phyloP scores from a whole-genome alignment of 2,888 invertebrate species.

The Dryocosmus kuriphilus region DNA sequence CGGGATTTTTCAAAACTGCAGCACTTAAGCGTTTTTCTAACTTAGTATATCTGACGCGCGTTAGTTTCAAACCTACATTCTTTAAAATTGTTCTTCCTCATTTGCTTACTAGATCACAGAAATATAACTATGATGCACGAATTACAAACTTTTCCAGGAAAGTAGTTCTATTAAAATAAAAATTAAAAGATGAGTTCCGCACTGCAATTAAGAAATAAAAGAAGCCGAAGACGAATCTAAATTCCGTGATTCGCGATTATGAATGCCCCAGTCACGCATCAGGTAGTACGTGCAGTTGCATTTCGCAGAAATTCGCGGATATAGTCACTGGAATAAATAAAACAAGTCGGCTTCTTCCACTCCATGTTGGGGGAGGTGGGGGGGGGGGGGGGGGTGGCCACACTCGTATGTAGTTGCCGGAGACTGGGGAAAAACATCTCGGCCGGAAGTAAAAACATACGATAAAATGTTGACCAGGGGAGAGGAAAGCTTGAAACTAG shows the following conservation, averaged over 20 bases:
- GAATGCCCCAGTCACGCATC: slow-evolving; percentile 20
- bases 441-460: not conserved
- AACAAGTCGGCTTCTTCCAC: not conserved
- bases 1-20: too few species aligned
- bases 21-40: too few species aligned
- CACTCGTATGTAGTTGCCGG: not conserved
- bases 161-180: not conserved
- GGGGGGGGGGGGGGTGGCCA: not conserved
- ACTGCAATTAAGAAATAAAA: slow-evolving; percentile 29
- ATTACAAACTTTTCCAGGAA: slow-evolving; percentile 9
- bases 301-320: slow-evolving; percentile 6
- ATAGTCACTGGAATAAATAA: slow-evolving; percentile 16
- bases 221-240: slow-evolving; percentile 8
- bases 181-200: not conserved
- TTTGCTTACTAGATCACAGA: not conserved
- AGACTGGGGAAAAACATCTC: not conserved
- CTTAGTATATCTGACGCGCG: too few species aligned
- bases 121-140: not conserved
- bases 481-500: slow-evolving; percentile 6
- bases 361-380: not conserved
- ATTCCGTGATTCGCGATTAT: not conserved
- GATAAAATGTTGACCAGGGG: not conserved
- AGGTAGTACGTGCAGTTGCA: slow-evolving; percentile 4
- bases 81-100: slow-evolving; percentile 20
- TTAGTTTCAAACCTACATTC: too few species aligned